Evolutionary conservation across 2,888 invertebrate species (phyloP), one percentile per base, ranked within the genome.

Genomic region (Cheilosia pagana): DNA sequence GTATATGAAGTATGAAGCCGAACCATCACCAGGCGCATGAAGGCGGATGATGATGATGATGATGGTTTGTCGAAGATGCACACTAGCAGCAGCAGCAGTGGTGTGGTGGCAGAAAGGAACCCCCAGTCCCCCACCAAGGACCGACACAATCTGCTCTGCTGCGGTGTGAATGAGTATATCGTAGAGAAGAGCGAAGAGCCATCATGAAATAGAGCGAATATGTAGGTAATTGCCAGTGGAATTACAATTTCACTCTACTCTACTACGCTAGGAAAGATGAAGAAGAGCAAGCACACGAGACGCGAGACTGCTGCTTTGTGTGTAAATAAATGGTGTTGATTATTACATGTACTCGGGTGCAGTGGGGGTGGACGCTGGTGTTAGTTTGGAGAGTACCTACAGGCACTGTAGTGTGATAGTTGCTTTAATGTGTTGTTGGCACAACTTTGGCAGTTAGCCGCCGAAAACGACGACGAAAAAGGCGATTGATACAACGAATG

Each of bases 291-390:
- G 52, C 10, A 28, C 14, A 60, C 12, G 23, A 60, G 50, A 57
- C 65, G 39, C n/a, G n/a, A n/a, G n/a, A n/a, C 25, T 28, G 28
- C 53, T 45, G 21, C 25, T 70, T 65, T 48, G 31, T 52, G 35
- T 52, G 35, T 39, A 75, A 81, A 63, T 63, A 81, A 52, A 57
- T 81, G 25, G 59, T 65, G 81, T 59, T 70, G 70, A 76, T 76
- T 45, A 76, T 41, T 43, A 50, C 35, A 39, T 57, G 67, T 60
- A 3, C 10, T 12, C 2, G 14, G 43, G 39, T 28, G 35, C 62
- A 55, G 41, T 53, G 60, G 41, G 72, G 39, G 55, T 48, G 53
- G 65, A 52, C 23, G 62, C 28, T 59, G 25, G 16, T 1, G 3
- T 39, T n/a, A 39, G 14, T 19, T 35, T 35, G 35, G 0, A 2